phyloP scores from a whole-genome alignment of 2,888 invertebrate genomes.

The Sarcophaga variegata region DNA sequence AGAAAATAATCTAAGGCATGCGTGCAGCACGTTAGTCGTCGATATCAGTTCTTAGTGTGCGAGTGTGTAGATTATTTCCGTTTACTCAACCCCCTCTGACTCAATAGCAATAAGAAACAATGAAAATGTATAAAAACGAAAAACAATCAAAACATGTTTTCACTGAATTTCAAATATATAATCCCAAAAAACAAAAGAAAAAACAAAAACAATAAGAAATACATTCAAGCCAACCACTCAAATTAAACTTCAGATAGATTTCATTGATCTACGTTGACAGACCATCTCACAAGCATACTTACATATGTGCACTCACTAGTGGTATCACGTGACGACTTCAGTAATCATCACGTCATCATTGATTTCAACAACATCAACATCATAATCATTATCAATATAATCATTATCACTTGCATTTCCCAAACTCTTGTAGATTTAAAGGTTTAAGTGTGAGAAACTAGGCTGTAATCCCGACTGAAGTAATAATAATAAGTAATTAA shows the following conservation, averaged over 20 bases:
- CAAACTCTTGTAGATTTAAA: too few relatives aligned
- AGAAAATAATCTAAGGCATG: conserved; percentile 30
- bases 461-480: too few relatives aligned
- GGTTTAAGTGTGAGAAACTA: too few relatives aligned
- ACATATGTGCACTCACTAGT: background rate
- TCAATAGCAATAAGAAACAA: background rate
- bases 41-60: conserved; percentile 1
- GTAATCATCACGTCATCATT: background rate
- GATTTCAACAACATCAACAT: conserved; percentile 9
- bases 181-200: background rate
- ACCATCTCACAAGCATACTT: background rate
- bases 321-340: conserved; percentile 45
- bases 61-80: conserved; percentile 47
- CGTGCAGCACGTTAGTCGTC: conserved; percentile 58
- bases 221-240: background rate
- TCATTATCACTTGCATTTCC: background rate
- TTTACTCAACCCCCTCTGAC: conserved; percentile 17
- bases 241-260: background rate
- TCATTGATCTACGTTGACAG: conserved; percentile 20
- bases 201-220: background rate
- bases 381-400: conserved; percentile 10
- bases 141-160: conserved; percentile 35
- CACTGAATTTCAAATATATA: conserved; percentile 9
- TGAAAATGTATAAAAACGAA: background rate
- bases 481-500: too few relatives aligned